phyloP scores from a whole-genome alignment of 30 jellyfish, hydroid and myxozoan species.

The Aurelia aurita region DNA sequence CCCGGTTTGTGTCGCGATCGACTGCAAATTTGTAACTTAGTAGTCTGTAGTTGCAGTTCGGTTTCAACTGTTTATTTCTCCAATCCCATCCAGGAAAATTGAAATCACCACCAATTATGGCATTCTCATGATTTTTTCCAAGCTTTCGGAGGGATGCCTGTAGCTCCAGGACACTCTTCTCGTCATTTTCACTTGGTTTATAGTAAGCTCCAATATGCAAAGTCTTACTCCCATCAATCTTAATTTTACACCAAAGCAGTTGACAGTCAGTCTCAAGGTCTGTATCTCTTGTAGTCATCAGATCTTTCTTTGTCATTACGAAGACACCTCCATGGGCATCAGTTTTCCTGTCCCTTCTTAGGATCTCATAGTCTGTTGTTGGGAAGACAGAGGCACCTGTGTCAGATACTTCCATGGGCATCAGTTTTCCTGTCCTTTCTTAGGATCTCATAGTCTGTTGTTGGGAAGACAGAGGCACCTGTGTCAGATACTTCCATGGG shows the following conservation, averaged over 20 bases:
- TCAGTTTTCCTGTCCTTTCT: no score
- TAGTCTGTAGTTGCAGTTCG: slow-evolving; percentile 14
- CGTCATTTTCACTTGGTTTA: slow-evolving; percentile 35
- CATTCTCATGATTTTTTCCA: slow-evolving; percentile 9
- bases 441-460: no score
- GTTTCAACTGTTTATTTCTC: slow-evolving; percentile 23
- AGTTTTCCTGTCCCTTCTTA: no score
- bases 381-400: no score
- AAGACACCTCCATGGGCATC: slow-evolving; percentile 62
- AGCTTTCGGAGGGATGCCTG: slow-evolving; percentile 34
- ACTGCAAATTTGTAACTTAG: slow-evolving; percentile 1
- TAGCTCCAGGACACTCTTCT: slow-evolving; percentile 23
- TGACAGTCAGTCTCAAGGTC: slow-evolving; percentile 38
- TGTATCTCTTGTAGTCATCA: slow-evolving; percentile 11
- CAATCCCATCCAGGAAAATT: slow-evolving; percentile 50
- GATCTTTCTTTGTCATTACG: slow-evolving; percentile 24
- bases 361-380: no score
- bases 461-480: no score
- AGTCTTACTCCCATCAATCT: not conserved
- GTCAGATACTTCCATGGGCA: no score
- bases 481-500: no score
- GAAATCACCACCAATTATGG: slow-evolving; percentile 36
- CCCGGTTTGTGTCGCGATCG: no score
- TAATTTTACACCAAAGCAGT: slow-evolving; percentile 22
- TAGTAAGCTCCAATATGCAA: slow-evolving; percentile 5